These are phyloP conservation scores for Zophobas atratus DNA, from an alignment of 1,140 invertebrate genomes.

Conservation along the genomic window DNA sequence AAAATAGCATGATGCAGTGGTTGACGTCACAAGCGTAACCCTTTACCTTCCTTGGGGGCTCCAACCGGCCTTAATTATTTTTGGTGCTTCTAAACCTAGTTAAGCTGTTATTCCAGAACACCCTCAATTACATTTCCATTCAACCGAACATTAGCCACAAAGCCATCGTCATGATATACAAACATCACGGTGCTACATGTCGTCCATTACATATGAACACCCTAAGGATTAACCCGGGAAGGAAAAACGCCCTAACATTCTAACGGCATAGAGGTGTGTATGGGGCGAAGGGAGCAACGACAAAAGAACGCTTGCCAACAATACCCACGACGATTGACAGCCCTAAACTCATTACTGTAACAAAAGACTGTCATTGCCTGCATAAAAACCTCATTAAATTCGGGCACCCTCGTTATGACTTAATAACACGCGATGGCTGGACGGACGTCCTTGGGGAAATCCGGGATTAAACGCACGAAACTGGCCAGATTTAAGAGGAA, in stretches of 20 bases:
- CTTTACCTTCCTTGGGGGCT: too few relatives aligned
- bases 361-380: slow-evolving; percentile 68
- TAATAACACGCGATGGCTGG: slow-evolving; percentile 60
- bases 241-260: slow-evolving; percentile 18
- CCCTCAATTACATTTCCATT: slow-evolving; percentile 46
- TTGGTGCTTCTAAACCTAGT: too few relatives aligned
- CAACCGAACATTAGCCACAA: slow-evolving; percentile 39
- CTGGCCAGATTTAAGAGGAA: neutral
- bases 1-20: too few relatives aligned
- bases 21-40: too few relatives aligned
- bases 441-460: slow-evolving; percentile 28
- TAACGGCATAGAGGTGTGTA: neutral
- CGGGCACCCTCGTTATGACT: slow-evolving; percentile 61
- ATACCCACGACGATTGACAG: slow-evolving; percentile 64
- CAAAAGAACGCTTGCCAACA: slow-evolving; percentile 50
- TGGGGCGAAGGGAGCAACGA: slow-evolving; percentile 17
- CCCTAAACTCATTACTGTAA: slow-evolving; percentile 68
- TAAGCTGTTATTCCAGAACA: neutral
- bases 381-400: slow-evolving; percentile 68
- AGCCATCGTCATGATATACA: slow-evolving; percentile 26
- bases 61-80: too few relatives aligned
- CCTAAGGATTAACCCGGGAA: neutral
- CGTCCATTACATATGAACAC: slow-evolving; percentile 34
- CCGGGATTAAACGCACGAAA: slow-evolving; percentile 5
- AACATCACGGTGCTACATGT: slow-evolving; percentile 32